Evolutionary conservation across 2,797 vertebrate species (phyloP).

Genomic region (Xyrichtys novacula): DNA sequence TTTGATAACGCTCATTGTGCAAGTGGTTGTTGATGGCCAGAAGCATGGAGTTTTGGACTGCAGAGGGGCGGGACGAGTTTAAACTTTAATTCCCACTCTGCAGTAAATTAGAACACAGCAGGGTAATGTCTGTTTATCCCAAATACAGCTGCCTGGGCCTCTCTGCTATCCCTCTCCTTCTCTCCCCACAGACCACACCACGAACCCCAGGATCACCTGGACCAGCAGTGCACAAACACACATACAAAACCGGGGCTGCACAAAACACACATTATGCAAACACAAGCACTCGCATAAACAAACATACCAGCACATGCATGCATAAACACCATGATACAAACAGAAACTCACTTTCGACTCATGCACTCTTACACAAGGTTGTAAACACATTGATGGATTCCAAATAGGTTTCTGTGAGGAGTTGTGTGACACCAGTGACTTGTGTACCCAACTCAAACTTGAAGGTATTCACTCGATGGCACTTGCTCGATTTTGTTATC

Average conservation of each 20-base stretch:
- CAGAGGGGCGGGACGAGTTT: slow-evolving; percentile 77
- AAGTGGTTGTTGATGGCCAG: slow-evolving; percentile 77
- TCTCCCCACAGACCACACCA: slow-evolving; percentile 62
- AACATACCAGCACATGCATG: slow-evolving; percentile 51
- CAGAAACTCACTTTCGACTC: slow-evolving; percentile 24
- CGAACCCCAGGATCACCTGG: slow-evolving; percentile 73
- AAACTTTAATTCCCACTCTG: slow-evolving; percentile 84
- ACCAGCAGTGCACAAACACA: slow-evolving; percentile 62
- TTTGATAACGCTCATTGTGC: slow-evolving; percentile 77
- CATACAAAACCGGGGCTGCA: slow-evolving; percentile 26
- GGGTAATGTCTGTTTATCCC: slow-evolving; percentile 87
- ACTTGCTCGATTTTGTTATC: slow-evolving; percentile 20
- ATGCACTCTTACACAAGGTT: slow-evolving; percentile 41
- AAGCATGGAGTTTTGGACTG: slow-evolving; percentile 67
- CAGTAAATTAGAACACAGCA: slow-evolving; percentile 85
- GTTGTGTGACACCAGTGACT: slow-evolving; percentile 43
- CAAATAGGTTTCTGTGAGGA: slow-evolving; percentile 37
- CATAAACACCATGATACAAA: slow-evolving; percentile 38
- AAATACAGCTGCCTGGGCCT: slow-evolving; percentile 84
- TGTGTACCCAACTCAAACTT: slow-evolving; percentile 19
- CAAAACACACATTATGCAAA: slow-evolving; percentile 74
- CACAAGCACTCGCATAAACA: slow-evolving; percentile 65
- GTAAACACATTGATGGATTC: slow-evolving; percentile 47
- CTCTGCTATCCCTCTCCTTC: slow-evolving; percentile 57
- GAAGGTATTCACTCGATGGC: slow-evolving; percentile 18